A percentile compares a stretch with the other conserved stretches of the same genome.
Conservation (phyloP, 2,888 invertebrate genomes). For the Synanthedon vespiformis region DNA sequence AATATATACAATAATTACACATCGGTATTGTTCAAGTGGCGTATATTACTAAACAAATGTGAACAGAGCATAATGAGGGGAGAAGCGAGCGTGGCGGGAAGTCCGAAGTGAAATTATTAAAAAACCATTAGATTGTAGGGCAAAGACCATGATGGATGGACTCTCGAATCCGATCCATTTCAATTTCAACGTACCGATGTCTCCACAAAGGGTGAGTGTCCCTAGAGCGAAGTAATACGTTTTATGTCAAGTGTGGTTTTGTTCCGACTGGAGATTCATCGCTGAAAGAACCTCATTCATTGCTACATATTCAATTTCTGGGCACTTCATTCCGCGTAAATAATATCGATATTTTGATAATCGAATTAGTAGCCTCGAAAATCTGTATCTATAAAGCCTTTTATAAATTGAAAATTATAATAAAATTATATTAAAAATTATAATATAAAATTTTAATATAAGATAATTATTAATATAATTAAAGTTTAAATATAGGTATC, state of each 20-base stretch:
- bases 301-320: too few relatives aligned
- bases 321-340: too few relatives aligned
- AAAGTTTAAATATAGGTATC: too few relatives aligned
- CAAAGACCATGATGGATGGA: constrained; percentile 61
- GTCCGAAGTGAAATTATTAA: constrained; percentile 60
- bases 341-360: too few relatives aligned
- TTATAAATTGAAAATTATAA: too few relatives aligned
- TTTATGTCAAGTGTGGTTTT: constrained; percentile 32
- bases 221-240: constrained; percentile 47
- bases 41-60: neutral
- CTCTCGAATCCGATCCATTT: constrained; percentile 65
- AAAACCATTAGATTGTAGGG: constrained; percentile 62
- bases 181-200: constrained; percentile 30
- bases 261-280: constrained; percentile 9
- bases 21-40: neutral
- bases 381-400: too few relatives aligned
- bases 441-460: too few relatives aligned
- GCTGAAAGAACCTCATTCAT: too few relatives aligned
- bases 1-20: too few relatives aligned
- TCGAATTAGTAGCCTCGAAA: too few relatives aligned
- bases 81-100: constrained; percentile 9
- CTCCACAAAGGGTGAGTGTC: constrained; percentile 55
- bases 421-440: too few relatives aligned
- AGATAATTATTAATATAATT: too few relatives aligned
- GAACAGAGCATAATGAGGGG: neutral